Base-by-base conservation (phyloP, 2,113 vertebrate species). In the Ascaphus truei region DNA sequence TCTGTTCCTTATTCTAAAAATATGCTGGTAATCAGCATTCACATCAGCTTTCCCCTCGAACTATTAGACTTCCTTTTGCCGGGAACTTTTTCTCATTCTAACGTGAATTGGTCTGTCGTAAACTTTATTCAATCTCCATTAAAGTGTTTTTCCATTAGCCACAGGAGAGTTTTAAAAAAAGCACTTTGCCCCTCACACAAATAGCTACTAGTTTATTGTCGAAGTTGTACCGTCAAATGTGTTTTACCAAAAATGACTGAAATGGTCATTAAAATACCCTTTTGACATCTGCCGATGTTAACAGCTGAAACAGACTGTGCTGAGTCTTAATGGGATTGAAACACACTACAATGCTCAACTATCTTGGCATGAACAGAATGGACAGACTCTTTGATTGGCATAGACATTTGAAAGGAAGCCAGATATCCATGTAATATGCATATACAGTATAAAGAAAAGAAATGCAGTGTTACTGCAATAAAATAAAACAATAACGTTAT, bases 201-300 rank as follows among this genome's bases (percentile, higher is more conserved):
- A 69, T 58, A 68, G 45, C 66, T 51, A 27, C 43, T 33, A 59
- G 55, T 69, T 60, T 69, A 51, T 69, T 51, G 31, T 50, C 33
- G 31, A 48, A 69, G 31, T 51, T 60, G 20, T 26, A 51, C 66
- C 55, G 66, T 48, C 66, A 69, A 69, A 60, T 69, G 55, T 51
- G 41, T 69, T 69, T 51, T 50, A 60, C 55, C 41, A 50, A 69
- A 69, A 58, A 60, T 59, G 66, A 69, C 55, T 69, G 25, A 69
- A 69, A 69, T 69, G 25, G 56, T 51, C 66, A 69, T 69, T 60
- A 69, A 57, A 69, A 69, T 60, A 69, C 56, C 66, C 31, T 39
- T 69, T 69, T 60, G 66, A 69, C 66, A 69, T 69, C 66, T 69
- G 56, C 33, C 30, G 45, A 39, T 60, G 66, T 69, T 69, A 69